Evolutionary conservation across 2,888 invertebrate species (phyloP).

Genomic region (Plebejus melissa): DNA sequence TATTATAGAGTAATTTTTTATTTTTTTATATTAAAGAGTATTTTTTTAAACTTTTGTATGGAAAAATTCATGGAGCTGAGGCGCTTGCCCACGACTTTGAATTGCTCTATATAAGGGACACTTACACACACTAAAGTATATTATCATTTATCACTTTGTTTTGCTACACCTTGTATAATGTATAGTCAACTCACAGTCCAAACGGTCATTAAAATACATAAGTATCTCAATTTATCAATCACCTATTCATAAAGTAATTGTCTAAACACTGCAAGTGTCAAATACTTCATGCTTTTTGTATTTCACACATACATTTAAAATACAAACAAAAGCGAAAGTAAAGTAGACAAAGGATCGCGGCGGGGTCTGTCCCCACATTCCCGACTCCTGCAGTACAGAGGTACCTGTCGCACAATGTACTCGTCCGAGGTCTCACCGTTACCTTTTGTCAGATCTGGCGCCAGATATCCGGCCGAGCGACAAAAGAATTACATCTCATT

Average conservation of each 20-base stretch:
- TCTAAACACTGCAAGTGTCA: background rate
- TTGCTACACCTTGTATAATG: too few relatives aligned
- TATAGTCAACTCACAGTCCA: background rate
- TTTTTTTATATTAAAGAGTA: too few relatives aligned
- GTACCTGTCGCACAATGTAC: conserved; percentile 24
- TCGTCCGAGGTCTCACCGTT: conserved; percentile 4
- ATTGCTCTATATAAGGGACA: too few relatives aligned
- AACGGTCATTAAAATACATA: background rate
- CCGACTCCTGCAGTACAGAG: background rate
- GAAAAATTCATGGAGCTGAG: too few relatives aligned
- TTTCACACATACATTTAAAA: background rate
- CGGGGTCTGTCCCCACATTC: background rate
- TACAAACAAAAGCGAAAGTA: conserved; percentile 16
- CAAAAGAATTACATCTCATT: conserved; percentile 12
- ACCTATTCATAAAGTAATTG: background rate
- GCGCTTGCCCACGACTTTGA: too few relatives aligned
- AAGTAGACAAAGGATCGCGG: conserved; percentile 7
- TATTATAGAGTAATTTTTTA: too few relatives aligned
- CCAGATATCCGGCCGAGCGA: conserved; percentile 21
- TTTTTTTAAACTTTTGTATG: too few relatives aligned
- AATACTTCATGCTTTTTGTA: background rate
- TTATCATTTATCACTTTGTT: too few relatives aligned
- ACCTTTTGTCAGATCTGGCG: conserved; percentile 23
- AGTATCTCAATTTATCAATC: background rate
- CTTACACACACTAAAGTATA: too few relatives aligned